Conservation (phyloP, 2,113 vertebrate genomes). For the Vulpes vulpes region DNA sequence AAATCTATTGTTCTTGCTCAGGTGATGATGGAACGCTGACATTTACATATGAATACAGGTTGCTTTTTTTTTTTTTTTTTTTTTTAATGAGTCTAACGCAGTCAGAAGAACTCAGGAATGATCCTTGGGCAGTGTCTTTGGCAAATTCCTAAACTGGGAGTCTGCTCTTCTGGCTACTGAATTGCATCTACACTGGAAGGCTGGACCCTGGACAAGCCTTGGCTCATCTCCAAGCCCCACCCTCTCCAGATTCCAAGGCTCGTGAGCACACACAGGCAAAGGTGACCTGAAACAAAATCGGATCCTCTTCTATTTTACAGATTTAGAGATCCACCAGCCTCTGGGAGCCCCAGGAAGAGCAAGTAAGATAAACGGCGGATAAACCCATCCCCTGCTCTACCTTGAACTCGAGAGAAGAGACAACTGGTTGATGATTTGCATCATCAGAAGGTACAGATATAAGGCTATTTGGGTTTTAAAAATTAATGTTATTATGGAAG, state of each 20-base stretch:
- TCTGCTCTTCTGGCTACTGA: slow-evolving; percentile 44
- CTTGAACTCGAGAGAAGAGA: slow-evolving; percentile 30
- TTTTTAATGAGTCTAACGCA: not conserved
- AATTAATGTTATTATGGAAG: not conserved
- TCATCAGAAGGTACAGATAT: not conserved
- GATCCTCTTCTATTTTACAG: not conserved
- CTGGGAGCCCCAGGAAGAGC: not conserved
- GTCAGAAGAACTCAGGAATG: slow-evolving; percentile 12
- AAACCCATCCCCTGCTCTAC: not conserved
- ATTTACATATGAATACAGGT: not conserved
- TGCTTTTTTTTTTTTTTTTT: not conserved
- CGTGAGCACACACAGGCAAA: slow-evolving; percentile 21
- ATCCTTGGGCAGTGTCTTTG: not conserved
- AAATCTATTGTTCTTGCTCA: slow-evolving; percentile 37
- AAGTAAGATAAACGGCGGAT: not conserved
- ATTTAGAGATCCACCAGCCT: not conserved
- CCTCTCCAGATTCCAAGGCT: not conserved
- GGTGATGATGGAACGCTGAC: not conserved
- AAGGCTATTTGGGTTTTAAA: slow-evolving; percentile 32
- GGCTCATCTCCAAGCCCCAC: not conserved
- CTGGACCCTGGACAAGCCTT: not conserved
- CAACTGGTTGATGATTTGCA: not conserved
- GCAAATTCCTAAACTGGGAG: slow-evolving; percentile 60
- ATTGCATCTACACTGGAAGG: not conserved
- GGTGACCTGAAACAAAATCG: not conserved